Base-by-base conservation (phyloP, 2,888 invertebrate species). In the Melipona beecheii region DNA sequence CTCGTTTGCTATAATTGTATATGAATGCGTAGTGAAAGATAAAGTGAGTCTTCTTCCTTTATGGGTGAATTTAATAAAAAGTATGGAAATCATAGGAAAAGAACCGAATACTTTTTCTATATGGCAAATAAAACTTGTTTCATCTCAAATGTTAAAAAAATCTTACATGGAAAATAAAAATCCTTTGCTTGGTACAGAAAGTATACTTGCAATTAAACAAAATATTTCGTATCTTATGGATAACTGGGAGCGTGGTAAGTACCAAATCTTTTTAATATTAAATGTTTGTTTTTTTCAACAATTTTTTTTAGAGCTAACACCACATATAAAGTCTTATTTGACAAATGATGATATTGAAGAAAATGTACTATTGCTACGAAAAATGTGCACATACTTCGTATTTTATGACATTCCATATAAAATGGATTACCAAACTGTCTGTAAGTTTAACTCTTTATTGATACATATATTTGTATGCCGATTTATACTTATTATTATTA, bases 1-100 rank as follows among this genome's bases (percentile, higher is more conserved):
- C 81, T 92, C 90, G 4, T 91, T 94, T 62, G 93, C 93, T 21
- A 93, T 92, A 66, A 95, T 97, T 31, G 96, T 97, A 11, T 97
- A 97, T 91, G 97, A 98, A 93, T 98, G 98, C 75, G 96, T 98
- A 0, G 96, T 97, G 3, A 96, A 96, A 91, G 98, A 98, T 93
- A 97, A 97, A 91, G 95, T 98, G 90, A 96, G 97, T 91, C 96
- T 97, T 27, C 93, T 98, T 86, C 97, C 97, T 2, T 95, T 97
- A 71, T 97, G 97, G 96, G 95, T 97, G 4, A 96, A 96, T 86
- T 91, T 92, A 85, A 92, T 93, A 84, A 95, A 97, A 95, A 96
- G 96, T 86, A 93, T 96, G 85, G 95, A 95, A 89, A 94, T 95
- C 73, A 95, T 96, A 91, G 95, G 95, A 76, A 94, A 94, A 0